A percentile compares a stretch with the other conserved stretches of the same genome.
Evolutionary conservation across 2,888 invertebrate genomes (phyloP).

Genomic region (Papilio protenor): DNA sequence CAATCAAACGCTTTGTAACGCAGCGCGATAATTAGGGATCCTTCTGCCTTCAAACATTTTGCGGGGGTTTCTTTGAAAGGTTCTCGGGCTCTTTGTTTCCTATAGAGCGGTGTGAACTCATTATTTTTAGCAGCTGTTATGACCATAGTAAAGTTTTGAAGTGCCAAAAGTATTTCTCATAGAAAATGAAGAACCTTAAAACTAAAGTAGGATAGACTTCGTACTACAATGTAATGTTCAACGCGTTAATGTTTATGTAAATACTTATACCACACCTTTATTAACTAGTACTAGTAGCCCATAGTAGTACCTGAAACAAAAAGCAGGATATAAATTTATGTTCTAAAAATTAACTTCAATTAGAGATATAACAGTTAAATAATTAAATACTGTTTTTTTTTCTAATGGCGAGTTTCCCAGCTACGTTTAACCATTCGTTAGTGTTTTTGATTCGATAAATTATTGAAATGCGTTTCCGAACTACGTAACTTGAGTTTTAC

Average conservation of each 20-base stretch:
- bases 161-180: not conserved
- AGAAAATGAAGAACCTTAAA: not conserved
- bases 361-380: constrained; percentile 12
- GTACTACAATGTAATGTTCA: not conserved
- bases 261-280: not conserved
- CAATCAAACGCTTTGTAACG: constrained; percentile 36
- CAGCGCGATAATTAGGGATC: constrained; percentile 35
- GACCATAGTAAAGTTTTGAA: not conserved
- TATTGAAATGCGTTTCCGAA: too few relatives aligned
- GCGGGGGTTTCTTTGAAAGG: constrained; percentile 22
- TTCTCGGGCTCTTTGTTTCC: not conserved
- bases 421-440: too few relatives aligned
- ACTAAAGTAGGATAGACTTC: not conserved
- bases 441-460: too few relatives aligned
- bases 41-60: constrained; percentile 20
- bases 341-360: not conserved
- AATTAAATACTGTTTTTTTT: too few relatives aligned
- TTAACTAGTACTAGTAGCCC: not conserved
- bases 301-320: constrained; percentile 8
- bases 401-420: too few relatives aligned
- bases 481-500: too few relatives aligned
- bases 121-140: constrained; percentile 16
- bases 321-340: not conserved
- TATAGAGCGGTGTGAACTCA: not conserved
- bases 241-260: not conserved